Evolutionary conservation across 30 jellyfish, hydroid and myxozoan genomes (phyloP), one percentile per base, ranked within the genome.

Genomic region (Hydractinia echinata): DNA sequence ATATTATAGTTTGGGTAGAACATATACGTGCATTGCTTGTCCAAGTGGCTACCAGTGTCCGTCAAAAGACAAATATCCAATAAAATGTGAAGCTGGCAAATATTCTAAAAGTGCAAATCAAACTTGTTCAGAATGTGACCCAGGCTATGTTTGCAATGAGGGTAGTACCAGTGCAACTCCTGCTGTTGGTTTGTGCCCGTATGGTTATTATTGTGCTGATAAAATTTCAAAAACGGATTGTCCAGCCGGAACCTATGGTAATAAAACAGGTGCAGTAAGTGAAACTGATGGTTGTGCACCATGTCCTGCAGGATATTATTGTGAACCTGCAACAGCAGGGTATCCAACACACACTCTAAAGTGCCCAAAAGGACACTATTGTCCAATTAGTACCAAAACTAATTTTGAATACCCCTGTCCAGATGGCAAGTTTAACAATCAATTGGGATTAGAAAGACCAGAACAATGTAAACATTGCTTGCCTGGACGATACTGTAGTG

Each of bases 171-270:
- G 89, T 15, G 84, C 96, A 10, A 73, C 68, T 5, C 99, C 99
- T 5, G 58, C 56, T 4, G 72, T 79, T 30, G 96, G 99, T 14
- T 10, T 88, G 9, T 94, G 99, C 83, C 96, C 96, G 4, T 66
- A 69, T 88, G 96, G 99, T 18, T 94, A 85, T 7, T 94, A 84
- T 86, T 94, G 99, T 78, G 88, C 77, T 9, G 96, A 94, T 76
- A 54, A 60, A 56, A 66, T 73, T 9, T 14, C 81, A n/a, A 80
- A 83, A 9, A 83, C 74, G 70, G 76, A 69, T 53, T 94, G 99
- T 83, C 99, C 99, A 11, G 67, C 97, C 10, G 99, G 99, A 8
- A 94, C 96, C 5, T 94, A 94, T 55, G 99, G 99, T 13, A 88
- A 88, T 77, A 76, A 66, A 62, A 79, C 94, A 11, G 99, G 99